A percentile compares a stretch with the other conserved stretches of the same genome.
phyloP scores from a whole-genome alignment of 2,113 vertebrate genomes.

The Hyaena hyaena region DNA sequence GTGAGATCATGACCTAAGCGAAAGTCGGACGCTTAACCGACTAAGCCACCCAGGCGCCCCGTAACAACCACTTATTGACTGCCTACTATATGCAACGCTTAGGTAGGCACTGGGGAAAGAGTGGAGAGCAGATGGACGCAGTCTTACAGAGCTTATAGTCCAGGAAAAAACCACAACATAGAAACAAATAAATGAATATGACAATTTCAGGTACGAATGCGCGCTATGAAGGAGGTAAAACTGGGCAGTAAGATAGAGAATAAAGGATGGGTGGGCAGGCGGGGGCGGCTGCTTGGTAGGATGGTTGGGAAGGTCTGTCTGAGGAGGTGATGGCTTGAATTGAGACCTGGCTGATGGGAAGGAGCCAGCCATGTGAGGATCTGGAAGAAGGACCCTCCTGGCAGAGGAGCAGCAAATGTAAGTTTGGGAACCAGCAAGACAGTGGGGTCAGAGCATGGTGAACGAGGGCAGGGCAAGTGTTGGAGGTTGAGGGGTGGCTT shows the following conservation, averaged over 20 bases:
- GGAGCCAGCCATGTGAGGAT: background rate
- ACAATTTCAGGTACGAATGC: background rate
- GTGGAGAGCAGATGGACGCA: background rate
- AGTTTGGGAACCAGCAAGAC: background rate
- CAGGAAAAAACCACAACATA: background rate
- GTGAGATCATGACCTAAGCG: no score
- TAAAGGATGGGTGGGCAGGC: no score
- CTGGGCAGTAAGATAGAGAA: background rate
- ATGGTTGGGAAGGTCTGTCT: background rate
- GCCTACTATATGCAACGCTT: background rate
- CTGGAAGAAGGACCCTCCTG: background rate
- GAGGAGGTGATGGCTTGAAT: background rate
- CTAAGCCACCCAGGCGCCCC: no score
- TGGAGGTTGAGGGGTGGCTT: background rate
- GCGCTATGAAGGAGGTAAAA: background rate
- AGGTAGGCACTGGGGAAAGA: background rate
- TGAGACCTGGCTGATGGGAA: background rate
- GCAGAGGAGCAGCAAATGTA: background rate
- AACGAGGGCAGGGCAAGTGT: no score
- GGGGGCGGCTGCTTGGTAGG: background rate
- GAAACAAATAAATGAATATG: background rate
- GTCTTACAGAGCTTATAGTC: background rate
- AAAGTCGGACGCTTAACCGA: no score
- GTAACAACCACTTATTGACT: background rate
- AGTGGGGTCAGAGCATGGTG: background rate